Conservation (phyloP, 2,797 vertebrate species). For the Coregonus sp. region DNA sequence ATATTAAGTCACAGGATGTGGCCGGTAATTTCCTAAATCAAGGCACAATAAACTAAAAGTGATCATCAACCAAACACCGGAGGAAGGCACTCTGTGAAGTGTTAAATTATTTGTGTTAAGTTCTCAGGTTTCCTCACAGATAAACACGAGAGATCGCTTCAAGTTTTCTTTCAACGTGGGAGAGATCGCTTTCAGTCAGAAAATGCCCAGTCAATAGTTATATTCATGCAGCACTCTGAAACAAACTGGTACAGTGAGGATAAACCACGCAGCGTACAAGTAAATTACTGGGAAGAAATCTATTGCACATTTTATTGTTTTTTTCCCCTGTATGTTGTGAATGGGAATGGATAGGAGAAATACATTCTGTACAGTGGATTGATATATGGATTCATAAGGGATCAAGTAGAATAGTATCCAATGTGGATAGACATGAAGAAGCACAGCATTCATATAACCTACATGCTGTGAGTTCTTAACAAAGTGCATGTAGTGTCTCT, state of each 20-base stretch:
- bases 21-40: slow-evolving; percentile 34
- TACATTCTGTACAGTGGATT: not conserved
- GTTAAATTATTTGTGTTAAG: slow-evolving; percentile 58
- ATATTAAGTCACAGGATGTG: slow-evolving; percentile 33
- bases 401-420: not conserved
- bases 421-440: not conserved
- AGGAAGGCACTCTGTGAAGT: slow-evolving; percentile 53
- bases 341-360: not conserved
- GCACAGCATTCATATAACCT: not conserved
- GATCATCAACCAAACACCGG: slow-evolving; percentile 29
- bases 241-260: slow-evolving; percentile 43
- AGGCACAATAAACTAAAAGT: slow-evolving; percentile 37
- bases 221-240: slow-evolving; percentile 48
- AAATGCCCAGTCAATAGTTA: slow-evolving; percentile 63
- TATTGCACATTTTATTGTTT: not conserved
- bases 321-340: not conserved
- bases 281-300: slow-evolving; percentile 21
- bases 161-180: slow-evolving; percentile 34
- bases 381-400: too few species aligned
- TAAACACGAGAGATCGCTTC: slow-evolving; percentile 27
- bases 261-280: slow-evolving; percentile 35
- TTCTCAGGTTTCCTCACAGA: slow-evolving; percentile 51
- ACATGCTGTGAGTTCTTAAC: not conserved
- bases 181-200: slow-evolving; percentile 48
- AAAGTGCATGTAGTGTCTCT: slow-evolving; percentile 23